These are phyloP conservation scores for Penaeus vannamei DNA, from an alignment of 1,140 invertebrate genomes.

Conservation along the genomic window DNA sequence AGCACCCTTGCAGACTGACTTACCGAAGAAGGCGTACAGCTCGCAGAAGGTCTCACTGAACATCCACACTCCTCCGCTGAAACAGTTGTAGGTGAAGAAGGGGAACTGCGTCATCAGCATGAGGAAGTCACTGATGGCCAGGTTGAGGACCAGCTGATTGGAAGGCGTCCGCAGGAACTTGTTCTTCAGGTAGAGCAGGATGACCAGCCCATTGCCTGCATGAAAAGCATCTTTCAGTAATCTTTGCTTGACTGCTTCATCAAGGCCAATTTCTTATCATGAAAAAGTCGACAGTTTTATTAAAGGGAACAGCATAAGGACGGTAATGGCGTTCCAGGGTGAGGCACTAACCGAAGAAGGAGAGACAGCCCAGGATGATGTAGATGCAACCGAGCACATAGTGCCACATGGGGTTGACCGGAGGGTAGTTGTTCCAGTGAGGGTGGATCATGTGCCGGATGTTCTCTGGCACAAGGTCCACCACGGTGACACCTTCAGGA, in stretches of 20 bases:
- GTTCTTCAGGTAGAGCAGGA: slow-evolving; percentile 86
- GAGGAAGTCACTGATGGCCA: slow-evolving; percentile 88
- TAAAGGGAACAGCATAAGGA: no score
- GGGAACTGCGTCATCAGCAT: slow-evolving; percentile 78
- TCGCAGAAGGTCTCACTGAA: slow-evolving; percentile 84
- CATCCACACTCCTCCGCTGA: slow-evolving; percentile 41
- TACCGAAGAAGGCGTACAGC: slow-evolving; percentile 79
- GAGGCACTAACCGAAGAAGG: no score
- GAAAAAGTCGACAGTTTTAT: no score
- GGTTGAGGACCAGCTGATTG: slow-evolving; percentile 86
- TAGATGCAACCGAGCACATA: slow-evolving; percentile 72
- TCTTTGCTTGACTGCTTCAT: no score
- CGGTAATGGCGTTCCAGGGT: no score
- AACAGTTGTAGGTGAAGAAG: slow-evolving; percentile 88
- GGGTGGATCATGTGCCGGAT: slow-evolving; percentile 69
- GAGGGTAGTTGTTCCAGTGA: slow-evolving; percentile 70
- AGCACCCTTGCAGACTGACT: no score
- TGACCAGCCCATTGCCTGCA: slow-evolving; percentile 85
- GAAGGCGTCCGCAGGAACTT: slow-evolving; percentile 85
- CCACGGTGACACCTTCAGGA: no score
- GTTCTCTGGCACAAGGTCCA: slow-evolving; percentile 12
- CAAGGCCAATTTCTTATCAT: no score
- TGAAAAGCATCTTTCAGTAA: no score
- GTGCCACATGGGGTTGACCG: slow-evolving; percentile 71
- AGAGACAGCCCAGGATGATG: slow-evolving; percentile 69